These are phyloP conservation scores for Drosophila miranda DNA, from an alignment of 1,140 invertebrate genomes.

Conservation along the genomic window DNA sequence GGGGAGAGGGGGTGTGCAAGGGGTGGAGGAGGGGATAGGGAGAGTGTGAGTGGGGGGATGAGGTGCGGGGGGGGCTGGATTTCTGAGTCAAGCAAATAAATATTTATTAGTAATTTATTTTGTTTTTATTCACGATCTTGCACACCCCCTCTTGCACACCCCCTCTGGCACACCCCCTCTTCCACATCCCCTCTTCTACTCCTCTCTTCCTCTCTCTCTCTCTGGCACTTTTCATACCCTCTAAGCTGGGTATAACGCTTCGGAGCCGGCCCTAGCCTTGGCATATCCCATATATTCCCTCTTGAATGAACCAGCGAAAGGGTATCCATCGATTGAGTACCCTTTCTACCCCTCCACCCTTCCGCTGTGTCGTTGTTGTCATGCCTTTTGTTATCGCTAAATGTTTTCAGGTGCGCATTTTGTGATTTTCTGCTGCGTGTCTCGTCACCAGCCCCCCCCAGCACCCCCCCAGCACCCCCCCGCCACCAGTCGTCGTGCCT, in stretches of 20 bases:
- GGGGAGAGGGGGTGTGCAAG: constrained; percentile 19
- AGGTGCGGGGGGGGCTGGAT: neutral
- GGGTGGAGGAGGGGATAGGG: neutral
- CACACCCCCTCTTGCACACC: neutral
- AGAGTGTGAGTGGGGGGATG: neutral
- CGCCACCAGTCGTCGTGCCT: neutral
- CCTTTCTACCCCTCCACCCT: too few species aligned
- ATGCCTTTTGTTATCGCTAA: constrained; percentile 32
- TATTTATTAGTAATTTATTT: constrained; percentile 76
- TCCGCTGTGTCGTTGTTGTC: neutral
- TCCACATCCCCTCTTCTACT: neutral
- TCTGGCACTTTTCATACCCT: constrained; percentile 27
- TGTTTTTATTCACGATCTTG: constrained; percentile 39
- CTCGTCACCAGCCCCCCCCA: neutral
- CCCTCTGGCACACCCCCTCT: neutral
- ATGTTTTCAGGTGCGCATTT: constrained; percentile 63
- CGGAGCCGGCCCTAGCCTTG: too few species aligned
- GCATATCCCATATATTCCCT: too few species aligned
- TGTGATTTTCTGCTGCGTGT: constrained; percentile 33
- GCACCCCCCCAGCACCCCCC: neutral
- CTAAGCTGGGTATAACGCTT: too few species aligned
- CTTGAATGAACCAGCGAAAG: too few species aligned
- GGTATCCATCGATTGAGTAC: too few species aligned
- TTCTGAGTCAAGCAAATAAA: constrained; percentile 54
- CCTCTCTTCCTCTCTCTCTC: constrained; percentile 17